A percentile compares a stretch with the other conserved stretches of the same genome.
Conservation (phyloP, 2,113 vertebrate genomes). For the Podocnemis expansa region DNA sequence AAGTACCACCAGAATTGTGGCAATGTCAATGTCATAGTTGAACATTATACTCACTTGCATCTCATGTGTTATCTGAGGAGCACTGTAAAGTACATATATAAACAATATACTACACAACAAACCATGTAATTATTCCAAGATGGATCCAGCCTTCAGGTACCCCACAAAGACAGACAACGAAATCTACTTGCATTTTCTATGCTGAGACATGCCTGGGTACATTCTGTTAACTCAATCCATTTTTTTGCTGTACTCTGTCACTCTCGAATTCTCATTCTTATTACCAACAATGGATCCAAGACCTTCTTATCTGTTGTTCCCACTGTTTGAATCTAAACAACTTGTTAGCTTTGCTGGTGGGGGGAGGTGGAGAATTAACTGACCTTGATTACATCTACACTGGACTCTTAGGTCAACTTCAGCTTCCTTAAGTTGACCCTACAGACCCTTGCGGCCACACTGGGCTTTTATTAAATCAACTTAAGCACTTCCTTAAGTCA, state of each 20-base stretch:
- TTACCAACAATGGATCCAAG: background rate
- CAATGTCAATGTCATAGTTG: background rate
- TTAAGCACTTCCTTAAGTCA: too few relatives aligned
- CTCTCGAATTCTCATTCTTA: background rate
- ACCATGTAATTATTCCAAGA: background rate
- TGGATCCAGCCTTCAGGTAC: background rate
- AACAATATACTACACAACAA: background rate
- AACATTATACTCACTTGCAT: background rate
- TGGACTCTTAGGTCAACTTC: too few relatives aligned
- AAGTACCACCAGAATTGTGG: background rate
- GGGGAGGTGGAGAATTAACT: too few relatives aligned
- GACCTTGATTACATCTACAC: too few relatives aligned
- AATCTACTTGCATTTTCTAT: background rate
- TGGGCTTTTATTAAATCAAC: too few relatives aligned
- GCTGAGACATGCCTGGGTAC: background rate
- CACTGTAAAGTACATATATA: background rate
- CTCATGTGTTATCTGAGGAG: background rate
- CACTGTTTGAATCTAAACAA: too few relatives aligned
- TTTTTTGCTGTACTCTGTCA: background rate
- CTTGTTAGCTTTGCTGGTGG: too few relatives aligned
- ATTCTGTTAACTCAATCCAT: accelerated
- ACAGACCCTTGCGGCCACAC: too few relatives aligned
- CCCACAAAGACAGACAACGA: background rate
- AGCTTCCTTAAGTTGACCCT: too few relatives aligned
- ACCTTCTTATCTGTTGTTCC: too few relatives aligned